Evolutionary conservation across 2,113 vertebrate genomes (phyloP), one percentile per base, ranked within the genome.

Genomic region (Anhinga anhinga): DNA sequence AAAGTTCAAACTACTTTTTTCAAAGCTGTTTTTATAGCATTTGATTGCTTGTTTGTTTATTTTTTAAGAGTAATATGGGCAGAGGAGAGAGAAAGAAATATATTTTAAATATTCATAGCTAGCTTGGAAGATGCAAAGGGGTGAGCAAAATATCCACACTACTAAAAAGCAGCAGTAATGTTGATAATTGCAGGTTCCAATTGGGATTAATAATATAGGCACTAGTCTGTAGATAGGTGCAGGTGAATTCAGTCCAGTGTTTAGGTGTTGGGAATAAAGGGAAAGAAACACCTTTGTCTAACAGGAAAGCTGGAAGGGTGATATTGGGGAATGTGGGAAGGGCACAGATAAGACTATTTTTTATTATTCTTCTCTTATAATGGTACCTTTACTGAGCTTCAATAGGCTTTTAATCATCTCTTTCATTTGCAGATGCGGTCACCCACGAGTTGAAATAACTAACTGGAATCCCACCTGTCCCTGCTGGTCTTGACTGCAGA

Each of bases 161-260:
- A 88, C 81, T 90, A 78, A 89, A 96, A 80, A 91, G 36, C 78
- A 96, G 90, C 58, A 88, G 67, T 94, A 94, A 72, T 59, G 38
- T 67, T 85, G 81, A 56, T 69, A 97, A 84, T 82, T 95, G 42
- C 53, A 80, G 62, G 40, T 96, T 84, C 50, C 58, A 79, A 7
- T 40, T 44, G 91, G 63, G 30, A 92, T 88, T 94, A 95, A 91
- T 96, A 63, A 62, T 36, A 40, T 49, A 58, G 29, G 13, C 45
- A 83, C 59, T 92, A 6, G 13, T 90, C 63, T 92, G 34, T 55
- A 55, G 78, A 58, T 76, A 63, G 90, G 82, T 94, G 87, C 61
- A 93, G 32, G 11, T 87, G 66, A 73, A 45, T 90, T 91, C 21
- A 82, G 69, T 63, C 63, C 71, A 80, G 77, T 91, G 50, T 86